Base-by-base conservation (phyloP, 2,113 vertebrate genomes). In the Grammomys dolichurus region DNA sequence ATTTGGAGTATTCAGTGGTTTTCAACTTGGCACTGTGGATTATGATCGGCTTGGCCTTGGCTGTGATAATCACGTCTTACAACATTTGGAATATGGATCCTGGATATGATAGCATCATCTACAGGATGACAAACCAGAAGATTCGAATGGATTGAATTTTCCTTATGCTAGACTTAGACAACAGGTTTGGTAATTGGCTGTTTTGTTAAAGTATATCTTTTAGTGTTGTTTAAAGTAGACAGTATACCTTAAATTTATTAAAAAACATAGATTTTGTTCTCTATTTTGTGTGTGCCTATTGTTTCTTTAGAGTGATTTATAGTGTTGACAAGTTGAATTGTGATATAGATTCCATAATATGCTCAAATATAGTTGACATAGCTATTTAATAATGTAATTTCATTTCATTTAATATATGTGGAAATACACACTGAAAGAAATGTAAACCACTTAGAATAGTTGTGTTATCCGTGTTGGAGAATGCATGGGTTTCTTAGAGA, bases 21-120 rank as follows among this genome's bases (percentile, higher is more conserved):
- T 99, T 99, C 98, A 99, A 99, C 98, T 99, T 99, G 51, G 98
- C 99, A 78, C 99, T 99, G 95, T 99, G 99, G 99, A 99, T 99
- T 93, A 99, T 99, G 99, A 99, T 99, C 70, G 97, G 89, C 10
- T 98, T 99, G 94, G 99, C 99, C 65, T 98, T 99, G 70, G 99
- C 99, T 56, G 99, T 99, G 97, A 99, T 99, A 86, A 98, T 97
- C 70, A 98, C 99, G 90, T 98, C 99, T 65, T 99, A 99, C 98
- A 99, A 99, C 98, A 99, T 99, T 96, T 99, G 99, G 99, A 99
- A 99, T 99, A 99, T 99, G 99, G 99, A 99, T 98, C 99, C 99
- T 40, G 99, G 99, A 26, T 99, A 99, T 40, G 99, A 99, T 97
- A 99, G 99, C 98, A 99, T 99, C 98, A 99, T 99, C 98, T 99